phyloP scores from a whole-genome alignment of 2,888 invertebrate genomes.

The Scotopteryx bipunctaria region DNA sequence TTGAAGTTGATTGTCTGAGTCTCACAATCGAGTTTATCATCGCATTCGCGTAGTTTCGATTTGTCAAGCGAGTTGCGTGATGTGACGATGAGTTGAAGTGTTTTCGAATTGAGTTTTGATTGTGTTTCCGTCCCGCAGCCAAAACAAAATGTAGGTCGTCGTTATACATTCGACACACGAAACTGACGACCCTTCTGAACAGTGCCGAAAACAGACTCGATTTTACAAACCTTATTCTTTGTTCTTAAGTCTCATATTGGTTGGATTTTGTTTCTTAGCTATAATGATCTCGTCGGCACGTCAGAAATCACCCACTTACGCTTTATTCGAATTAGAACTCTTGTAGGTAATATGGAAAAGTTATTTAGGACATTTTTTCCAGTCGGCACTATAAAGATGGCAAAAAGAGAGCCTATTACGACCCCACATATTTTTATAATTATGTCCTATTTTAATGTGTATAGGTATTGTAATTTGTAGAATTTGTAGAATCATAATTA shows the following conservation, averaged over 20 bases:
- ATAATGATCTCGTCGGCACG: conserved; percentile 52
- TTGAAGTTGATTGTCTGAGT: neutral
- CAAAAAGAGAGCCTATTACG: conserved; percentile 18
- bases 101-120: conserved; percentile 74
- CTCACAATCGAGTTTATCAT: conserved; percentile 25
- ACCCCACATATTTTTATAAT: conserved; percentile 7
- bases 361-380: conserved; percentile 35
- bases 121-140: conserved; percentile 62
- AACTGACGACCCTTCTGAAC: conserved; percentile 49
- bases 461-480: no score
- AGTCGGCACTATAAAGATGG: conserved; percentile 24
- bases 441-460: neutral
- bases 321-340: conserved; percentile 54
- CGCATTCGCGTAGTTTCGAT: conserved; percentile 48
- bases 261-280: conserved; percentile 14
- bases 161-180: conserved; percentile 71
- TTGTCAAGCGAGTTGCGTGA: conserved; percentile 55
- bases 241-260: conserved; percentile 22
- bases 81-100: conserved; percentile 65
- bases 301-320: conserved; percentile 66
- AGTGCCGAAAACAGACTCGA: conserved; percentile 13
- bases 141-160: conserved; percentile 60
- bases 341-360: conserved; percentile 40
- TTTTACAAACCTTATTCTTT: conserved; percentile 15
- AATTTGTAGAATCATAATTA: no score